Evolutionary conservation across 2,888 invertebrate species (phyloP).

Genomic region (Pocota personata): DNA sequence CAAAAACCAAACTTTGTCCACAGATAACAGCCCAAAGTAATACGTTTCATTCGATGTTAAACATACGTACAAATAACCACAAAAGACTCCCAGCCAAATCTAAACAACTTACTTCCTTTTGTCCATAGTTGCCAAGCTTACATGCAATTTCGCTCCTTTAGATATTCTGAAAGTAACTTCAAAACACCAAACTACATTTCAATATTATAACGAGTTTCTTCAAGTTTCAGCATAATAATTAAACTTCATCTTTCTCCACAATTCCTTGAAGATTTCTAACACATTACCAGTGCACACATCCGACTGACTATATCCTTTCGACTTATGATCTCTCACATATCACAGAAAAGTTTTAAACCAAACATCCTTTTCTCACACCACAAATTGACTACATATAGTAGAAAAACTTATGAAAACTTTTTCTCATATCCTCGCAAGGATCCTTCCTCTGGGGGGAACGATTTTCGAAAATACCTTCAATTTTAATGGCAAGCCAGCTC

Average conservation of each 20-base stretch:
- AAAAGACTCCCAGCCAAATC: no score
- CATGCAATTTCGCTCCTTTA: no score
- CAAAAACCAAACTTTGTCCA: no score
- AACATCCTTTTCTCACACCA: not conserved
- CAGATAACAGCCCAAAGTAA: no score
- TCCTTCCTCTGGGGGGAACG: not conserved
- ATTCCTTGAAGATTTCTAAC: not conserved
- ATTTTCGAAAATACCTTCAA: not conserved
- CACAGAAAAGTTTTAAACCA: not conserved
- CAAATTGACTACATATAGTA: constrained; percentile 19
- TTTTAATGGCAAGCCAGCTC: not conserved
- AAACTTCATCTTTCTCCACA: not conserved
- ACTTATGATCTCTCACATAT: not conserved
- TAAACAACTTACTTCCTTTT: no score
- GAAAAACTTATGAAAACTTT: not conserved
- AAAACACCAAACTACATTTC: no score
- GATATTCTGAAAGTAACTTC: no score
- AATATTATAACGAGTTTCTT: no score
- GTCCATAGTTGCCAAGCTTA: no score
- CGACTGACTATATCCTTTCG: not conserved
- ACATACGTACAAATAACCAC: no score
- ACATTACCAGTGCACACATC: not conserved
- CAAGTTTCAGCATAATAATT: not conserved
- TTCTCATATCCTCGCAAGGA: not conserved
- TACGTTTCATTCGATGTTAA: no score